Base-by-base conservation (phyloP, 2,888 invertebrate species). In the Stenoptilia bipunctidactyla region DNA sequence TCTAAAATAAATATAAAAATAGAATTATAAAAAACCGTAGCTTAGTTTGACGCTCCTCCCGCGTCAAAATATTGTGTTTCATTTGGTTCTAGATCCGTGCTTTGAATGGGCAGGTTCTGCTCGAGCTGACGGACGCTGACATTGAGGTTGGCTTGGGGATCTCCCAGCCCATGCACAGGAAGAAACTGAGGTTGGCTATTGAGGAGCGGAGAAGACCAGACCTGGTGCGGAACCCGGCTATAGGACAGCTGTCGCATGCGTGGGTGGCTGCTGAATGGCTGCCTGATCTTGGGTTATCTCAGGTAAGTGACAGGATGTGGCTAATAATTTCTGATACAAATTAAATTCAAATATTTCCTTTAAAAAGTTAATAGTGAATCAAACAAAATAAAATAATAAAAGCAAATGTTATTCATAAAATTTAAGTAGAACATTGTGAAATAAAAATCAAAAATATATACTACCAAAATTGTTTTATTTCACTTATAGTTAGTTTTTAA, bases 191-290 rank as follows among this genome's bases (percentile, higher is more conserved):
- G 37, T 86, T 97, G 54, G 97, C 97, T 40, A 95, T 97, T 49
- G 97, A 97, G 66, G 96, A 97, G 70, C 91, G 96, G 50, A 84
- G 96, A 38, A 90, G 96, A 51, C 96, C 96, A 0, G 90, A 92
- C 51, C 86, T 93, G 50, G 92, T 94, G 58, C 88, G 94, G 51
- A 96, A 94, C 76, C 94, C 94, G 1, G 91, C 90, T 60, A 94
- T 96, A 53, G 92, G 92, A 9, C 92, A 93, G 59, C 85, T 97
- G 46, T 92, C 92, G 37, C 96, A 96, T 70, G 93, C 93, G 13
- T 97, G 97, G 96, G 95, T 97, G 25, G 92, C 94, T 15, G 92
- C 93, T 38, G 94, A 95, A 64, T 97, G 96, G 95, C 76, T 97
- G 51, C 93, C 94, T 1, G 96, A 96, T 64, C 87, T 97, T 39